A percentile compares a stretch with the other conserved stretches of the same genome.
Evolutionary conservation across 1,140 invertebrate genomes (phyloP).

Genomic region (Drosophila triauraria): DNA sequence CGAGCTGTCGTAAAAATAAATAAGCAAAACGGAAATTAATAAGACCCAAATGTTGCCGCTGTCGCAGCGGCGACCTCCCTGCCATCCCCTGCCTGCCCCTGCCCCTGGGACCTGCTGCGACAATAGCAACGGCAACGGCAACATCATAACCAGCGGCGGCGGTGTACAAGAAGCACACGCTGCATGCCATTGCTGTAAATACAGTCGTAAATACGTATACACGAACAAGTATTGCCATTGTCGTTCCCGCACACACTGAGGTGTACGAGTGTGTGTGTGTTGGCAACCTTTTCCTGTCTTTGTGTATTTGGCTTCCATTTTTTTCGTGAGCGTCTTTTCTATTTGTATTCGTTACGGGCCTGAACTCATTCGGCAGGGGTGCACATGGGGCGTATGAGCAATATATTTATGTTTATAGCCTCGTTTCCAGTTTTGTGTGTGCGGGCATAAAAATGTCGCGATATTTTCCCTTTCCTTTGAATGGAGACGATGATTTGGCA

Average conservation of each 20-base stretch:
- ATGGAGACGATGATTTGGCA: constrained; percentile 6
- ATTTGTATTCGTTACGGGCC: constrained; percentile 45
- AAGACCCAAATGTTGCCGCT: constrained; percentile 54
- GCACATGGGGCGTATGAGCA: constrained; percentile 43
- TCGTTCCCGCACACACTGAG: constrained; percentile 2
- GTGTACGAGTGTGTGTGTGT: constrained; percentile 7
- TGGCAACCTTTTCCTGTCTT: constrained; percentile 37
- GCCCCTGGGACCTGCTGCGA: constrained; percentile 43
- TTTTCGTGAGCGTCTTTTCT: constrained; percentile 33
- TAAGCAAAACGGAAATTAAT: constrained; percentile 77
- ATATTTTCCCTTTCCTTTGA: constrained; percentile 16
- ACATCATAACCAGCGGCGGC: constrained; percentile 21
- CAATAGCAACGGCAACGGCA: constrained; percentile 43
- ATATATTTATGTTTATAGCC: constrained; percentile 60
- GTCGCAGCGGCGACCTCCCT: constrained; percentile 21
- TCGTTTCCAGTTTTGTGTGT: constrained; percentile 39
- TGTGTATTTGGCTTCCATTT: constrained; percentile 25
- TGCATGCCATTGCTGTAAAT: constrained; percentile 48
- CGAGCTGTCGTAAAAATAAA: constrained; percentile 66
- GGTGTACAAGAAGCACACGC: constrained; percentile 24
- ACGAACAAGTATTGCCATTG: constrained; percentile 13
- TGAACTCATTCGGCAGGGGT: constrained; percentile 29
- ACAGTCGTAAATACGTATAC: constrained; percentile 28
- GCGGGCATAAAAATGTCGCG: constrained; percentile 36
- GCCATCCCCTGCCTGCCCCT: constrained; percentile 1